phyloP scores from a whole-genome alignment of 2,888 invertebrate species.

The Tiliacea aurago region DNA sequence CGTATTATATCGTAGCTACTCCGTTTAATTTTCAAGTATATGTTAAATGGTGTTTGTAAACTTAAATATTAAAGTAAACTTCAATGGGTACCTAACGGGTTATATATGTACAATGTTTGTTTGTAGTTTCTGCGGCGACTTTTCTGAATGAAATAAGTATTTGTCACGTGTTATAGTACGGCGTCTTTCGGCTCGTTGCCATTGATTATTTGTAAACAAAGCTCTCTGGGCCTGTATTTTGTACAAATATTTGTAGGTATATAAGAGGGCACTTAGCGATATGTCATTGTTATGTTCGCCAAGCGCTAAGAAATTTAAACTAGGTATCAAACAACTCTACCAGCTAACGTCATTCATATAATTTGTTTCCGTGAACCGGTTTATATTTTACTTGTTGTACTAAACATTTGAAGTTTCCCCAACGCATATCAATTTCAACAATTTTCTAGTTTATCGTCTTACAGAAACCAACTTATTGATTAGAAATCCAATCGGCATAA shows the following conservation, averaged over 20 bases:
- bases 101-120: slow-evolving; percentile 55
- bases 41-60: slow-evolving; percentile 44
- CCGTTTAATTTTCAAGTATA: slow-evolving; percentile 41
- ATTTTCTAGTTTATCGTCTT: slow-evolving; percentile 15
- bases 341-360: slow-evolving; percentile 28
- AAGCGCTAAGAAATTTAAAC: slow-evolving; percentile 71
- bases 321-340: slow-evolving; percentile 49
- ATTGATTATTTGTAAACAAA: slow-evolving; percentile 83
- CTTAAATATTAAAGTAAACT: slow-evolving; percentile 45
- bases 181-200: slow-evolving; percentile 71
- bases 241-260: slow-evolving; percentile 83
- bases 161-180: slow-evolving; percentile 59
- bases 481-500: slow-evolving; percentile 51
- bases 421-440: slow-evolving; percentile 21
- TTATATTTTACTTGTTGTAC: slow-evolving; percentile 15
- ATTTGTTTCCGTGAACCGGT: slow-evolving; percentile 31
- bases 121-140: slow-evolving; percentile 56
- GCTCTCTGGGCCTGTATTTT: slow-evolving; percentile 73
- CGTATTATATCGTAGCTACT: slow-evolving; percentile 29
- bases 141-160: slow-evolving; percentile 63
- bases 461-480: slow-evolving; percentile 43
- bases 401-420: slow-evolving; percentile 15
- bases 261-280: slow-evolving; percentile 85
- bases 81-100: slow-evolving; percentile 53
- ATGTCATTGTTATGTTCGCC: slow-evolving; percentile 79